These are phyloP conservation scores for Leptopilina clavipes DNA, from an alignment of 1,140 invertebrate species.

Conservation along the genomic window DNA sequence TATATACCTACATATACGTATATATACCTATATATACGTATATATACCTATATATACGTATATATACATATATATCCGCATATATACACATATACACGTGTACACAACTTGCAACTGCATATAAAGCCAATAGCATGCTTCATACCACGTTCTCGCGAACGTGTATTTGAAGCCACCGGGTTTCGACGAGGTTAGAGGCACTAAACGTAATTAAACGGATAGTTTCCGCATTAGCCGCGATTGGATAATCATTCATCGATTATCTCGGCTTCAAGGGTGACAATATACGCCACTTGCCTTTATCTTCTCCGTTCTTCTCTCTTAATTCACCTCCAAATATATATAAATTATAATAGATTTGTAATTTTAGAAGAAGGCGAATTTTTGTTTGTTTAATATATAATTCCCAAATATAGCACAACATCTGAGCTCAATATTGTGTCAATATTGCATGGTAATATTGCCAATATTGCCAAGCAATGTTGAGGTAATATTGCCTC, in stretches of 20 bases:
- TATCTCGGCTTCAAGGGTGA: slow-evolving; percentile 57
- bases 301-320: slow-evolving; percentile 2
- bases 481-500: too few species aligned
- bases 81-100: slow-evolving; percentile 35
- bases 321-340: slow-evolving; percentile 21
- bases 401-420: too few species aligned
- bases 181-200: slow-evolving; percentile 63
- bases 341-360: too few species aligned
- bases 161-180: slow-evolving; percentile 62
- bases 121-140: slow-evolving; percentile 61
- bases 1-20: slow-evolving; percentile 30
- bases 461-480: too few species aligned
- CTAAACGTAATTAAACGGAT: slow-evolving; percentile 74
- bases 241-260: slow-evolving; percentile 74
- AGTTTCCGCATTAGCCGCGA: slow-evolving; percentile 74
- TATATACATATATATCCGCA: too few species aligned
- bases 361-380: too few species aligned
- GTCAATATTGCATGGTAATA: too few species aligned
- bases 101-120: slow-evolving; percentile 49
- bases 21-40: not conserved
- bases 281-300: slow-evolving; percentile 43
- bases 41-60: slow-evolving; percentile 1
- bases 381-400: too few species aligned
- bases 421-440: too few species aligned
- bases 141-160: slow-evolving; percentile 51